Percentiles rank a stretch among this genome's conserved stretches.
These are phyloP conservation scores for Lepilemur septentrionalis DNA, from an alignment of 2,797 vertebrate genomes.

Conservation along the genomic window DNA sequence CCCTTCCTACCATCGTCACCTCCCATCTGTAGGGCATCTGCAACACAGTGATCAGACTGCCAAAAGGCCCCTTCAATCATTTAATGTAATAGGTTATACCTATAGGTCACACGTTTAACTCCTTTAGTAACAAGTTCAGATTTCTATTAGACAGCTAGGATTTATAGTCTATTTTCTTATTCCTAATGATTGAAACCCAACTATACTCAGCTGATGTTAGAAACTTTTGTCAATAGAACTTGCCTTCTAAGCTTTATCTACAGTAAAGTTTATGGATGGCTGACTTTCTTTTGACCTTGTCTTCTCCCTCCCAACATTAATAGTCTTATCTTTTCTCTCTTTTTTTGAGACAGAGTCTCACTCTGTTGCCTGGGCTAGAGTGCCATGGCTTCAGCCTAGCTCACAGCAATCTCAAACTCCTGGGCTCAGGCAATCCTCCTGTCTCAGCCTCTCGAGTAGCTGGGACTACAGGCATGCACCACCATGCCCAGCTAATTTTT, in stretches of 20 bases:
- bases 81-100: not conserved
- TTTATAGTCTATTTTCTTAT: not conserved
- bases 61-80: not conserved
- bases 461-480: too few relatives aligned
- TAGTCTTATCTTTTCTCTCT: not conserved
- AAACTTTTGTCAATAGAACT: not conserved
- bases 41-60: not conserved
- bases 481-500: too few relatives aligned
- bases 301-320: not conserved
- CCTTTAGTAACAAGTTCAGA: not conserved
- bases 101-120: not conserved
- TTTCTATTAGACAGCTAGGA: not conserved
- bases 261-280: not conserved
- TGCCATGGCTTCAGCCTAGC: too few relatives aligned
- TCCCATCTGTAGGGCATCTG: not conserved
- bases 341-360: too few relatives aligned
- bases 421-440: too few relatives aligned
- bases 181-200: not conserved
- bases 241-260: not conserved
- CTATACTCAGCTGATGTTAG: not conserved
- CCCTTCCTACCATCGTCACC: not conserved
- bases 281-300: not conserved
- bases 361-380: too few relatives aligned
- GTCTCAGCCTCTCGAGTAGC: too few relatives aligned
- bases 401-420: too few relatives aligned